A percentile compares a stretch with the other conserved stretches of the same genome.
These are phyloP conservation scores for Pelvicachromis taeniatus DNA, from an alignment of 2,113 vertebrate species.

Conservation along the genomic window DNA sequence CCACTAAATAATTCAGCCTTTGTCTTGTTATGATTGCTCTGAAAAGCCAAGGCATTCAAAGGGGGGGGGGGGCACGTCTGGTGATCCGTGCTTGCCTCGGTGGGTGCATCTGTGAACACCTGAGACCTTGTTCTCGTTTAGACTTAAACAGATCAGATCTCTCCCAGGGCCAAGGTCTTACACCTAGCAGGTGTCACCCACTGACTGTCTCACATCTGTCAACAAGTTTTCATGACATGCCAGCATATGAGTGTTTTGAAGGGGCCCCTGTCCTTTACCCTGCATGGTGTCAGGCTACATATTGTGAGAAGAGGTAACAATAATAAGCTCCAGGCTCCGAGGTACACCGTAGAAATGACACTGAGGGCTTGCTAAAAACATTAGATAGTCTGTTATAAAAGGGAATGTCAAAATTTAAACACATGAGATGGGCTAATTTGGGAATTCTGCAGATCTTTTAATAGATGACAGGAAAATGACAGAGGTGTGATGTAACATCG, in stretches of 20 bases:
- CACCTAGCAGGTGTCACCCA: slow-evolving; percentile 54
- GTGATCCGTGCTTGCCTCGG: slow-evolving; percentile 14
- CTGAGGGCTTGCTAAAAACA: not conserved
- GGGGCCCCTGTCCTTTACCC: slow-evolving; percentile 1
- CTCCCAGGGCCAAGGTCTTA: slow-evolving; percentile 35
- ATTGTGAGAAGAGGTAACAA: not conserved
- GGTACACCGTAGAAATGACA: not conserved
- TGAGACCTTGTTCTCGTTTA: slow-evolving; percentile 38
- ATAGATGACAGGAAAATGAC: not conserved
- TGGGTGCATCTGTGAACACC: slow-evolving; percentile 48
- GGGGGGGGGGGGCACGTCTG: not conserved
- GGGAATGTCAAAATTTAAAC: not conserved
- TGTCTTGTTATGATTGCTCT: slow-evolving; percentile 58
- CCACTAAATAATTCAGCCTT: slow-evolving; percentile 72
- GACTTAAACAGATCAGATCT: slow-evolving; percentile 50
- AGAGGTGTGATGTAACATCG: not conserved
- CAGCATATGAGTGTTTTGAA: slow-evolving; percentile 4
- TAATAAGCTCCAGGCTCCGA: not conserved
- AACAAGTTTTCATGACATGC: slow-evolving; percentile 27
- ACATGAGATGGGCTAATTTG: not conserved
- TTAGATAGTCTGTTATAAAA: not conserved
- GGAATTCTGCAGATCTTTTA: not conserved
- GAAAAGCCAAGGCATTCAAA: slow-evolving; percentile 50
- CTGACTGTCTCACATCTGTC: slow-evolving; percentile 26
- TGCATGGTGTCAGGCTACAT: slow-evolving; percentile 6